Base-by-base conservation (phyloP, 2,113 vertebrate genomes). In the Mormyrus iriodes region DNA sequence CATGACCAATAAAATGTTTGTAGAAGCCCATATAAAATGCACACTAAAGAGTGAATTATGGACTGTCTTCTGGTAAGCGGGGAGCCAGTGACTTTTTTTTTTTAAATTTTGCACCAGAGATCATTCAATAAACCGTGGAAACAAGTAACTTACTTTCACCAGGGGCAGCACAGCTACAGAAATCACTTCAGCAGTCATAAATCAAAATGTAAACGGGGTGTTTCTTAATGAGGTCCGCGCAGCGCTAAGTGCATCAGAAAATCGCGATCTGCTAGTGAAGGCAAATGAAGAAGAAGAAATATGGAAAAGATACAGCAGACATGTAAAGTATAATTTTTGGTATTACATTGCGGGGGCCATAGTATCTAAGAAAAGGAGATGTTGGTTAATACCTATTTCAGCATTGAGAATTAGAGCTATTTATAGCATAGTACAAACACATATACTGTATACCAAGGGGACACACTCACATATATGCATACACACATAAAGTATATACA, bases 1-100 rank as follows among this genome's bases (percentile, higher is more conserved):
- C 42, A 84, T 84, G 44, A n/a, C 82, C 82, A 84, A 84, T 84
- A 84, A 84, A 84, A 44, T 48, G 82, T 84, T 84, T 84, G 21
- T 84, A 48, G 82, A 46, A 48, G 44, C 82, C 82, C 39, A 48
- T 48, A 84, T 84, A 84, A 84, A 84, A 84, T 84, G 42, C 24
- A 84, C 44, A 46, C 82, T 84, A 84, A 48, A 84, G 15, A 48
- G 39, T 84, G 82, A 84, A 84, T 84, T 48, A 84, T 4, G 24
- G 82, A 24, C 8, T 84, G 19, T 48, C 82, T 84, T 46, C 82
- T 79, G 44, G 21, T 48, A 48, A 48, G 44, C 10, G 4, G 15
- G 35, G 73, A 35, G 0, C 2, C 76, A 46, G 39, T 48, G 79
- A 46, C 35, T 39, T 35, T 31, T 69, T 9, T 69, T n/a, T 1